A percentile compares a stretch with the other conserved stretches of the same genome.
These are phyloP conservation scores for Penaeus monodon DNA, from an alignment of 2,888 invertebrate species.

Conservation along the genomic window DNA sequence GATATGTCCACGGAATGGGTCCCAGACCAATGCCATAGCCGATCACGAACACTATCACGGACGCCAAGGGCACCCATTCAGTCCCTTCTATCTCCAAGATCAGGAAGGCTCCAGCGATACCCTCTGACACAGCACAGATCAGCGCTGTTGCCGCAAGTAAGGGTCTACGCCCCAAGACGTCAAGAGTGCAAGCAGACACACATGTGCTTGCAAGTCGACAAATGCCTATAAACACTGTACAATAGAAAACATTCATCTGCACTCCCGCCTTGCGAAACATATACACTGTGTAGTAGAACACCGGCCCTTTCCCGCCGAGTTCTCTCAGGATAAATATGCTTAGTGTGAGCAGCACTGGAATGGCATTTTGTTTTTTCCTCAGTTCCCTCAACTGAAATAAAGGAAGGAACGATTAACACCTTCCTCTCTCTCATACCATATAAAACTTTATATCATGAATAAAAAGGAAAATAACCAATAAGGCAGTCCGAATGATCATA, in stretches of 20 bases:
- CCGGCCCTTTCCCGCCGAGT: constrained; percentile 70
- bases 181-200: constrained; percentile 68
- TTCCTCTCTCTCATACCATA: no score
- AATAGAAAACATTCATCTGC: constrained; percentile 67
- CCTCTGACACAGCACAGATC: constrained; percentile 38
- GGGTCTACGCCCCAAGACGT: constrained; percentile 69
- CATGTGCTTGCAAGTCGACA: constrained; percentile 66
- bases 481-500: no score
- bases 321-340: constrained; percentile 70
- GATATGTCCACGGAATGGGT: constrained; percentile 53
- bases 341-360: constrained; percentile 68
- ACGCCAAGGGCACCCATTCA: constrained; percentile 68
- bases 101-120: constrained; percentile 26
- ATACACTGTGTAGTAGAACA: constrained; percentile 70
- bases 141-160: constrained; percentile 67
- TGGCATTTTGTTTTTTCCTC: constrained; percentile 60
- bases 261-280: constrained; percentile 69
- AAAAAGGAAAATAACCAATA: no score
- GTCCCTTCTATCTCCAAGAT: constrained; percentile 57
- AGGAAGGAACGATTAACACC: no score
- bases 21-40: constrained; percentile 57
- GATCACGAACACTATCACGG: constrained; percentile 65
- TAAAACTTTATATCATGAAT: no score
- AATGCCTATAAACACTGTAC: constrained; percentile 69
- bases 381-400: constrained; percentile 21